Evolutionary conservation across 2,797 vertebrate genomes (phyloP), one percentile per base, ranked within the genome.

Genomic region (Macrochelys suwanniensis): DNA sequence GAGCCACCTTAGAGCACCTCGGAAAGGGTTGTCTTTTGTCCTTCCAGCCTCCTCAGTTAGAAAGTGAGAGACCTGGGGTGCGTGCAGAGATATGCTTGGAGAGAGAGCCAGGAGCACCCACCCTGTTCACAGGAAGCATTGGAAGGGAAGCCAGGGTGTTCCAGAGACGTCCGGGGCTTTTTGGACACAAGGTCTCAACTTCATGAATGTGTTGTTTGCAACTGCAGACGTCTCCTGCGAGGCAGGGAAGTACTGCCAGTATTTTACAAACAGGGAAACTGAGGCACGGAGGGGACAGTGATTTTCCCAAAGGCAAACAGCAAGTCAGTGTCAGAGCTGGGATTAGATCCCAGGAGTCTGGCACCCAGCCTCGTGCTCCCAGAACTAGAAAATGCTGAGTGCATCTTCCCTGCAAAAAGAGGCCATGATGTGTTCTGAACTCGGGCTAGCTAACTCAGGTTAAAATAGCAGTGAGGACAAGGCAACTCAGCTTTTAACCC

Each of bases 91-190:
- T 0, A 2, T 3, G 42, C 50, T 54, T 71, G 0, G 1, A 56
- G 54, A 25, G 49, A 0, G 0, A 78, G 19, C 0, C 5, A 8
- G 25, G 0, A 8, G 28, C 42, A 37, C 2, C 33, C 1, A 0
- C 1, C 26, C 42, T 7, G 71, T 17, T 13, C 12, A 17, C 3
- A 15, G 25, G 3, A 31, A 5, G 51, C 37, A 16, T 0, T 5
- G 11, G 15, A 0, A 13, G 28, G 47, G 42, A n/a, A n/a, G 54
- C 31, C 76, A 57, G 11, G 6, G 16, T 50, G 10, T 28, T 49
- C 26, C 45, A 31, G 25, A 47, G 13, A 49, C 7, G 13, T 15
- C 19, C 12, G 42, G 6, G 23, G 11, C 5, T 7, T 26, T 42
- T 49, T 47, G 45, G 42, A 45, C 31, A 31, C 74, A 28, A 49